Base-by-base conservation (phyloP, 1,140 invertebrate species). In the Oscheius sp. region DNA sequence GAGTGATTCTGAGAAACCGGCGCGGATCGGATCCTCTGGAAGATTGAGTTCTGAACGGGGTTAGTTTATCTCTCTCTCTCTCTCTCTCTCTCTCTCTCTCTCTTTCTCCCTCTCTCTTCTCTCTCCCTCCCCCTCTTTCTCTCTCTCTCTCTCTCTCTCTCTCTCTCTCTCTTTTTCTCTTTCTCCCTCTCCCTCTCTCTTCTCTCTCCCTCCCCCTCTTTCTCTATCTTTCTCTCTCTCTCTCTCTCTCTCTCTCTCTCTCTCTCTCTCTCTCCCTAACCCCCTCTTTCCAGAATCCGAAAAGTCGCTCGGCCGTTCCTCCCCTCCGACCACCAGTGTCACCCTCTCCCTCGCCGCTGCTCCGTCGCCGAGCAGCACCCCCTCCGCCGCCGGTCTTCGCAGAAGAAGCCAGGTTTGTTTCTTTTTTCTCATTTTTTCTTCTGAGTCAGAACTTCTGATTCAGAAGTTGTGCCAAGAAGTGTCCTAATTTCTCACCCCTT, bases 331-430 rank as follows among this genome's bases (percentile, higher is more conserved):
- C 10, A 58, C 64, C 7, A 58, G 36, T 67, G 26, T 20, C 13
- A 68, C 66, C 13, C 66, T 68, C 10, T 58, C 66, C 10, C 18
- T 68, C 18, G 13, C 66, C 18, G 26, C 45, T 13, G 52, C 28
- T 26, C 55, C 55, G 20, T n/a, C 66, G 3, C 66, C 66, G n/a
- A 20, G 28, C 4, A 31, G 28, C 28, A 68, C 52, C 29, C 52
- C 66, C n/a, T 68, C 66, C 3, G 52, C 66, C n/a, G 45, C 66
- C 4, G 63, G 63, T 26, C 28, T 68, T n/a, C 34, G 52, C 20
- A n/a, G 66, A 13, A 67, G 45, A 23, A 55, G 36, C 26, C 64
- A 67, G 64, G 64, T 67, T 18, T 13, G 62, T 64, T 26, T 46
- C 42, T 32, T 59, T 18, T 59, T n/a, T 15, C n/a, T 15, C 18